Base-by-base conservation (phyloP, 1,140 invertebrate species). In the Procambarus clarkii region DNA sequence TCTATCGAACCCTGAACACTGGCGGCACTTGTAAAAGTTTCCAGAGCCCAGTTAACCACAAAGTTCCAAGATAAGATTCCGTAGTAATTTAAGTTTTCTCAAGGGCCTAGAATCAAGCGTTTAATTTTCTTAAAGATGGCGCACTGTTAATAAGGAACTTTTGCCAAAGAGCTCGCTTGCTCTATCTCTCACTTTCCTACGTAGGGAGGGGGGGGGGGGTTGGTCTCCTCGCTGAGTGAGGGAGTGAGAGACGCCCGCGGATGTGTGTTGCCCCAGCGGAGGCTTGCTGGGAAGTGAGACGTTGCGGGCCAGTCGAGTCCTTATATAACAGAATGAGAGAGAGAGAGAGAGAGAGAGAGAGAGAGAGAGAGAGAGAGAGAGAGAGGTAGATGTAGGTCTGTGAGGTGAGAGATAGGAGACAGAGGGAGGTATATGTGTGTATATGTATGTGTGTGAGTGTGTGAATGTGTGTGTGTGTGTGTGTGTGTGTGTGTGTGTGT, bases 401-500 rank as follows among this genome's bases (percentile, higher is more conserved):
- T n/a, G 74, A 44, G 74, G 74, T 24, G 69, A n/a, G 69, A n/a
- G 69, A 24, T 11, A 24, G 21, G 34, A 34, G 34, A 34, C 34
- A 34, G 34, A 18, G 34, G 3, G 3, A 71, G 9, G 2, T 24
- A 69, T 71, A n/a, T 3, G 2, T 24, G 18, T 7, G 34, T 34
- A 34, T 34, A 34, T 34, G 34, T 34, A 1, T 34, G 34, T 34
- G 69, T n/a, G 69, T 71, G 69, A 3, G 69, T 18, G 18, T n/a
- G 69, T 24, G 69, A 4, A 4, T 71, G 69, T 71, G 69, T 71
- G 64, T 69, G 64, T 69, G 64, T 69, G 64, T 69, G 64, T 69
- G 64, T 69, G 64, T 69, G 64, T 69, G 64, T 69, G 64, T 69
- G 64, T 69, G 64, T 69, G 64, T 69, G 64, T 69, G 64, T 69